Evolutionary conservation across 2,113 vertebrate genomes (phyloP).

Genomic region (Murina feae): DNA sequence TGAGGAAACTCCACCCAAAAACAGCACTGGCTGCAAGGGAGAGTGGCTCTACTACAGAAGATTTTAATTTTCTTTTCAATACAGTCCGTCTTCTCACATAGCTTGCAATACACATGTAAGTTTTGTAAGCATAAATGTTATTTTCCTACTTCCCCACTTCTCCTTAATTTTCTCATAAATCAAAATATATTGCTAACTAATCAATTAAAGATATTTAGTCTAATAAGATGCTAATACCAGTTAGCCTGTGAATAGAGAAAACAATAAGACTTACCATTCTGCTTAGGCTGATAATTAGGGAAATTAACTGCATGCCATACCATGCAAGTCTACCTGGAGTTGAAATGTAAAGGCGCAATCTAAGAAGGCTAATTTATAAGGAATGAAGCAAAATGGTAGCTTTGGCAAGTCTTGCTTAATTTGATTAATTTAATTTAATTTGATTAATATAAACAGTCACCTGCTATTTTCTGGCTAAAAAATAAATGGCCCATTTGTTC

Average conservation of each 20-base stretch:
- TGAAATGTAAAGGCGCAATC: constrained; percentile 15
- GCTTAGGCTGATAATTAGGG: not conserved
- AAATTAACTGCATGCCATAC: constrained; percentile 3
- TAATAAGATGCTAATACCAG: not conserved
- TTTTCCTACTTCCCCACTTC: not conserved
- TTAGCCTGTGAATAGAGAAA: not conserved
- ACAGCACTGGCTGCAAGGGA: not conserved
- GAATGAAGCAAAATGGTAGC: constrained; percentile 40
- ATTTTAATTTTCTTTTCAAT: not conserved
- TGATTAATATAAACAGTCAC: not conserved
- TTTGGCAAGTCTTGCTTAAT: not conserved
- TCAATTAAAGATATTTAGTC: constrained; percentile 32
- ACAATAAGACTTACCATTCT: not conserved
- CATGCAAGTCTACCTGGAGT: not conserved
- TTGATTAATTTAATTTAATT: not conserved
- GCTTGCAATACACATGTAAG: not conserved
- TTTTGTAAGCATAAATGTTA: not conserved
- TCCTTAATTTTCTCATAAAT: not conserved
- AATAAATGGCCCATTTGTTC: not conserved
- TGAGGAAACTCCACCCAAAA: not conserved
- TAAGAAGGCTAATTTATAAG: not conserved
- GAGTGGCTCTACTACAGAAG: not conserved
- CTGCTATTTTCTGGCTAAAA: constrained; percentile 24
- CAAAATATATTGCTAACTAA: not conserved
- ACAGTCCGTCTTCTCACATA: not conserved